These are phyloP conservation scores for Alcedo atthis DNA, from an alignment of 2,797 vertebrate genomes.

Conservation along the genomic window DNA sequence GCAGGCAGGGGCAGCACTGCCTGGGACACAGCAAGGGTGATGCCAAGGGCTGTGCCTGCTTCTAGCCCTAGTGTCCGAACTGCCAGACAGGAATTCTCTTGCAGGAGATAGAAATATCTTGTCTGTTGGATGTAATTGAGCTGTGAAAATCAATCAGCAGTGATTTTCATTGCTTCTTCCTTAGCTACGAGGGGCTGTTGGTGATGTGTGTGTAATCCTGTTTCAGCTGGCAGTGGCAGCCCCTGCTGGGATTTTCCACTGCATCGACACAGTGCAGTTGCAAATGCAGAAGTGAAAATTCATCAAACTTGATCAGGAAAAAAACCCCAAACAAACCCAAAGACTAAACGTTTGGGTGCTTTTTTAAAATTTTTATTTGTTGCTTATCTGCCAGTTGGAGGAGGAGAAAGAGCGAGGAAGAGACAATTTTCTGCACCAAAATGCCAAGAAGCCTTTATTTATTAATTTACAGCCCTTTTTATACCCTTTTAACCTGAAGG, in stretches of 20 bases:
- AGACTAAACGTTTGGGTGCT: neutral
- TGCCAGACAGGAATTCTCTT: neutral
- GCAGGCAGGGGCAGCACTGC: rapidly evolving
- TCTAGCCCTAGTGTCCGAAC: neutral
- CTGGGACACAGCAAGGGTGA: neutral
- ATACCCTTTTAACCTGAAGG: too few species aligned
- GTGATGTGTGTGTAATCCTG: slow-evolving; percentile 1
- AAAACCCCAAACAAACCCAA: neutral
- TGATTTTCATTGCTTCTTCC: slow-evolving; percentile 1
- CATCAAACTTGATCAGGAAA: neutral
- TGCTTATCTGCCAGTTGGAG: too few species aligned
- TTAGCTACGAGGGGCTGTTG: neutral
- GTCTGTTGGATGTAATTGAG: neutral
- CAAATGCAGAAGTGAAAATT: neutral
- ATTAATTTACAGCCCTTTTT: too few species aligned
- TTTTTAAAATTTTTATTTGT: too few species aligned
- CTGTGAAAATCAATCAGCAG: neutral
- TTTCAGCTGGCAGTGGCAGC: neutral
- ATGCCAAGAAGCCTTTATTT: too few species aligned
- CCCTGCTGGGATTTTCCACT: slow-evolving; percentile 11
- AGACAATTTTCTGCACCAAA: too few species aligned
- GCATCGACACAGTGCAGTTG: neutral
- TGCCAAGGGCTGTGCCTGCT: rapidly evolving
- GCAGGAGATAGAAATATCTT: neutral
- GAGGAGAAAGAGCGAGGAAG: too few species aligned